Evolutionary conservation across 2,888 invertebrate species (phyloP).

Genomic region (Campoletis raptor): DNA sequence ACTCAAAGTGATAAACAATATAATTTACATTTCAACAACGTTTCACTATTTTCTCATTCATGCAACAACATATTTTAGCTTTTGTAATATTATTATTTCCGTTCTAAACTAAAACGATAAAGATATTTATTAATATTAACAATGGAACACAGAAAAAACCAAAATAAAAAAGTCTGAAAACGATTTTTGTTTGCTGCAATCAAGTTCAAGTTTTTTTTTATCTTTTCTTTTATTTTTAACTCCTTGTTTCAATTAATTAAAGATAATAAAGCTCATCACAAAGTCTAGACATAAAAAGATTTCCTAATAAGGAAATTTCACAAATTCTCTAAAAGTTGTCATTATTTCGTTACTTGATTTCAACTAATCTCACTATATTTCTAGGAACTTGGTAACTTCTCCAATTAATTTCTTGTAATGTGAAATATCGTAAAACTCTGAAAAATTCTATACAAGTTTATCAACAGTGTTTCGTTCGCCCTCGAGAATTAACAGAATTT

Average conservation of each 20-base stretch:
- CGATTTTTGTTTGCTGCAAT: neutral
- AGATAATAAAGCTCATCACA: neutral
- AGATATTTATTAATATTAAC: neutral
- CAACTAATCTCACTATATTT: neutral
- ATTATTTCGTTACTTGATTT: neutral
- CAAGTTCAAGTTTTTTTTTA: neutral
- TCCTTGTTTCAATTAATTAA: neutral
- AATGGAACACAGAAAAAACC: neutral
- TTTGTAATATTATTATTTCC: neutral
- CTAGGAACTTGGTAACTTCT: conserved; percentile 12
- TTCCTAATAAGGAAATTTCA: neutral
- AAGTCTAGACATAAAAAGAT: neutral
- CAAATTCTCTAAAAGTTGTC: neutral
- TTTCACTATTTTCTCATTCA: neutral
- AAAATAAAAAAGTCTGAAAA: neutral
- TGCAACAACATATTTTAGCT: neutral
- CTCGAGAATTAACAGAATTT: no score
- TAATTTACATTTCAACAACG: neutral
- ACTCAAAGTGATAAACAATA: neutral
- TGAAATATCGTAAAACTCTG: no score
- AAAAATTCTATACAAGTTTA: no score
- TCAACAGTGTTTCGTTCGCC: no score
- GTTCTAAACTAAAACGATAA: neutral
- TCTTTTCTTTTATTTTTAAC: neutral
- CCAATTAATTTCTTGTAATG: neutral